These are phyloP conservation scores for Serranus cabrilla DNA, from an alignment of 2,797 vertebrate genomes.

Conservation along the genomic window DNA sequence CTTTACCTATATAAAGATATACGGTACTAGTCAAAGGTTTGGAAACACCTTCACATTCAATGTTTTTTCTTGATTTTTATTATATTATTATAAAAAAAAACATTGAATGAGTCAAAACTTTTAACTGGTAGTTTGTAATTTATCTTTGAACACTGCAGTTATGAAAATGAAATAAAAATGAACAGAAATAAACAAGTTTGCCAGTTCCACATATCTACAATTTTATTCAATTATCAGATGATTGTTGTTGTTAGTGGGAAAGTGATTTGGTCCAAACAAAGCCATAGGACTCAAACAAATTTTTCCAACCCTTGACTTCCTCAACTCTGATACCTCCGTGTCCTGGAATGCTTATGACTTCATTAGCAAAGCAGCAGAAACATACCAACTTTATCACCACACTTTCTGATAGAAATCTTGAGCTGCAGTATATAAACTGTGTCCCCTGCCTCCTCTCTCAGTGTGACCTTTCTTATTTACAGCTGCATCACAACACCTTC, in stretches of 20 bases:
- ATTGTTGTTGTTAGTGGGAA: neutral
- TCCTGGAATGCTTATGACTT: neutral
- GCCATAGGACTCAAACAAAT: neutral
- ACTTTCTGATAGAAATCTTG: neutral
- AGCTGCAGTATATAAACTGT: neutral
- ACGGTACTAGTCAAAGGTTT: too few species aligned
- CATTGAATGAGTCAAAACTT: too few species aligned
- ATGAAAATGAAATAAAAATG: too few species aligned
- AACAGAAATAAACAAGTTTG: too few species aligned
- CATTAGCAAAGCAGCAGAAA: constrained; percentile 2
- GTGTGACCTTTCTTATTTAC: constrained; percentile 19
- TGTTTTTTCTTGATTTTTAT: too few species aligned
- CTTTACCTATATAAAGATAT: too few species aligned
- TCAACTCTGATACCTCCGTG: neutral
- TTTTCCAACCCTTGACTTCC: constrained; percentile 1
- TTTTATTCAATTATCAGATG: too few species aligned
- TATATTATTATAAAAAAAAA: too few species aligned
- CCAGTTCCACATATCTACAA: too few species aligned
- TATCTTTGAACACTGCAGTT: too few species aligned
- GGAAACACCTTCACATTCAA: too few species aligned
- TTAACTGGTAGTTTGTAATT: too few species aligned
- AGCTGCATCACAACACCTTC: neutral
- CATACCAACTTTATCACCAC: neutral
- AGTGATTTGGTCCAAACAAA: constrained; percentile 23
- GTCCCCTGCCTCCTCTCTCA: neutral